Percentiles rank a stretch among this genome's conserved stretches.
phyloP scores from a whole-genome alignment of 2,797 vertebrate species.

The Nothura maculosa region DNA sequence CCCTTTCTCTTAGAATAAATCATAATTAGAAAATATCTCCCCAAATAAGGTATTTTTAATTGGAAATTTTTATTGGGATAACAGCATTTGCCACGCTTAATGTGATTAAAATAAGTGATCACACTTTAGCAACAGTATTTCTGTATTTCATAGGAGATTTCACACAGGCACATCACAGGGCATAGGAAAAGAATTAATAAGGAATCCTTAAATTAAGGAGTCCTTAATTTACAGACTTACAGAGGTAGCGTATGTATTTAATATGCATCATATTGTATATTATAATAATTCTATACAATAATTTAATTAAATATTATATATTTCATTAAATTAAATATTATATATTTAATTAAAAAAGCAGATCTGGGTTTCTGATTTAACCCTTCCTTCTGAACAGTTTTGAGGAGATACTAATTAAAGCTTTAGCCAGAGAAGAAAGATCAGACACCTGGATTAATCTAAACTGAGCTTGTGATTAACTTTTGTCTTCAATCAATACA shows the following conservation, averaged over 20 bases:
- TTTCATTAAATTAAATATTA: background rate
- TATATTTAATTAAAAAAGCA: background rate
- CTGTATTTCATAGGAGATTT: background rate
- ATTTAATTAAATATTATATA: background rate
- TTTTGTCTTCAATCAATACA: too few relatives aligned
- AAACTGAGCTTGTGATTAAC: background rate
- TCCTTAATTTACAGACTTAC: background rate
- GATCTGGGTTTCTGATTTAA: background rate
- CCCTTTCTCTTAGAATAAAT: background rate
- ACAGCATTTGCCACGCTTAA: background rate
- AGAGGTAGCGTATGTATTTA: background rate
- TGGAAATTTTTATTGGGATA: background rate
- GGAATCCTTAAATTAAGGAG: background rate
- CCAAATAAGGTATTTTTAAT: background rate
- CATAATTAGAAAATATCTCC: background rate
- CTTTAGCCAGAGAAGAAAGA: background rate
- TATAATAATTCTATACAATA: too few relatives aligned
- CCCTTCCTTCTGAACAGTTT: background rate
- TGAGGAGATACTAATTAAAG: background rate
- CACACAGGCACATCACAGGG: background rate
- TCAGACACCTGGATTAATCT: background rate
- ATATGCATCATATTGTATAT: too few relatives aligned
- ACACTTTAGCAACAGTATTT: background rate
- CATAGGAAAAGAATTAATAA: constrained; percentile 21
- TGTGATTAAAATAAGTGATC: background rate